Evolutionary conservation across 2,797 vertebrate genomes (phyloP).

Genomic region (Hirundo rustica): DNA sequence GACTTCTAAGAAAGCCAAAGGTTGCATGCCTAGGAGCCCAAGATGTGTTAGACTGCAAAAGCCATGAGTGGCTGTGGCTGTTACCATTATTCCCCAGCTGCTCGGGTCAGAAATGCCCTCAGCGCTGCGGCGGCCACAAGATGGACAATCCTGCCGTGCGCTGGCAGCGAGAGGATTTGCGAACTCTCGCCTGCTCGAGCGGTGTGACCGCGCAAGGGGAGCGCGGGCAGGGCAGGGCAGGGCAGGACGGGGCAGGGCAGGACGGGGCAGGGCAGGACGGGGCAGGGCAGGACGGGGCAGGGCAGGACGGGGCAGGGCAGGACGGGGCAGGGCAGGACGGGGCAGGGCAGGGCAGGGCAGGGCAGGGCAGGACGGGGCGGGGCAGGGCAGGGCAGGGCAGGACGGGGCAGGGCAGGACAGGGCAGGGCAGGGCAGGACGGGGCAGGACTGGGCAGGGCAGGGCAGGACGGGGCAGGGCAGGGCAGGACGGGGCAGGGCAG

Average conservation of each 20-base stretch:
- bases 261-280: neutral
- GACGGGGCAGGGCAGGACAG: neutral
- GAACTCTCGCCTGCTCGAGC: too few species aligned
- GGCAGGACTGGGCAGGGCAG: neutral
- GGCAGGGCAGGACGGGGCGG: rapidly evolving
- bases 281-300: neutral
- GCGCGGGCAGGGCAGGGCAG: too few species aligned
- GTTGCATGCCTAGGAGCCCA: neutral
- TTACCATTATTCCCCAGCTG: neutral
- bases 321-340: neutral
- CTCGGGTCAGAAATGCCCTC: neutral
- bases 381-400: neutral
- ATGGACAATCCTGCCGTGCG: neutral
- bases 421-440: neutral
- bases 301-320: neutral
- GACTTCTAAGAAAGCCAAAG: neutral
- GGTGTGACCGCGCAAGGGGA: too few species aligned
- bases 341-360: neutral
- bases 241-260: too few species aligned
- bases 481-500: neutral
- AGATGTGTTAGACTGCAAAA: neutral
- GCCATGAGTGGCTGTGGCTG: neutral
- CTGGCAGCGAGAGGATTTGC: too few species aligned
- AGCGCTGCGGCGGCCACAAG: neutral
- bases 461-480: neutral